Conservation (phyloP, 1,140 invertebrate genomes). For the Drosophila lacertosa region DNA sequence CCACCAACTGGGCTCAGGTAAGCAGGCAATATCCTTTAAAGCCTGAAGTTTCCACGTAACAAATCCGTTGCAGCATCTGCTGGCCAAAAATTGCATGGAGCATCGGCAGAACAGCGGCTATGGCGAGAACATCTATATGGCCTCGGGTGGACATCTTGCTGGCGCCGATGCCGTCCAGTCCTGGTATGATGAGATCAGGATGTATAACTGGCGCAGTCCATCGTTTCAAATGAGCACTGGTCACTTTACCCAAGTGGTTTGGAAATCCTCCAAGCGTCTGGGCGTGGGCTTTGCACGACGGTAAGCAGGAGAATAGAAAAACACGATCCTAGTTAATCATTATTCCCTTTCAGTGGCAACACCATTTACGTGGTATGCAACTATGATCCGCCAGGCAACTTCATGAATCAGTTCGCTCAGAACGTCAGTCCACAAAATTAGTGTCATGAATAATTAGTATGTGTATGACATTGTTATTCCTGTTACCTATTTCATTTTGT, state of each 20-base stretch:
- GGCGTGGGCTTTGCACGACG: constrained; percentile 89
- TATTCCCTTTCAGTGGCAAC: constrained; percentile 37
- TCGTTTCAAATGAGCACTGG: constrained; percentile 87
- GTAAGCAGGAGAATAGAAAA: constrained; percentile 28
- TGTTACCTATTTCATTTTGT: no score
- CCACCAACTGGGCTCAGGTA: constrained; percentile 62
- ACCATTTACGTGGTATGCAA: constrained; percentile 69
- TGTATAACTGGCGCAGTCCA: constrained; percentile 86
- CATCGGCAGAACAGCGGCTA: constrained; percentile 91
- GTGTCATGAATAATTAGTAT: no score
- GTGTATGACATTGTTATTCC: no score
- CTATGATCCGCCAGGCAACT: constrained; percentile 75
- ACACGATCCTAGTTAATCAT: background rate
- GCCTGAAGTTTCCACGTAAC: background rate
- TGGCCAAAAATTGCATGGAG: constrained; percentile 52
- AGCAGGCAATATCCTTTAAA: no score
- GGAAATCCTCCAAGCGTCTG: constrained; percentile 88
- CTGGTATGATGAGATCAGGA: constrained; percentile 87
- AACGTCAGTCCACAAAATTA: constrained; percentile 43
- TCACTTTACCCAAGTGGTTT: constrained; percentile 90
- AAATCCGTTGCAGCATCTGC: constrained; percentile 37
- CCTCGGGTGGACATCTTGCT: constrained; percentile 85
- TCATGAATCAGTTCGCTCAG: constrained; percentile 34
- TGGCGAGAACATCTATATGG: constrained; percentile 93
- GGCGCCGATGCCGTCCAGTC: constrained; percentile 86